A percentile compares a stretch with the other conserved stretches of the same genome.
Evolutionary conservation across 2,113 vertebrate species (phyloP).

Genomic region (Taxidea taxus): DNA sequence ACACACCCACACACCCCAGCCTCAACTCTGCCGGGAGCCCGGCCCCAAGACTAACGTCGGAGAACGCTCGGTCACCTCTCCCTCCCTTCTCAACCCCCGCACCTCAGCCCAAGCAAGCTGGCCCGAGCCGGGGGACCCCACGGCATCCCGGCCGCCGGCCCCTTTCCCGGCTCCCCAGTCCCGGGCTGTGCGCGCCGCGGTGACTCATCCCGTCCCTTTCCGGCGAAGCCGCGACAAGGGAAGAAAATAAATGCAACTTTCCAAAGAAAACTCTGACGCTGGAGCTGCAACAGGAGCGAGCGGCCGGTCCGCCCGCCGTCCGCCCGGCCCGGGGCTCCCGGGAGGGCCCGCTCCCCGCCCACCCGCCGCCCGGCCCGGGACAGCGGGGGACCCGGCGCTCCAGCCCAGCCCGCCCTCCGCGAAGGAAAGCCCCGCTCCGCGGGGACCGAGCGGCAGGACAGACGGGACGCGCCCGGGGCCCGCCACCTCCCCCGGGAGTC

Average conservation of each 20-base stretch:
- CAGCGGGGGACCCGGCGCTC: neutral
- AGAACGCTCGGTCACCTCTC: neutral
- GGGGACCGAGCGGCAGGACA: neutral
- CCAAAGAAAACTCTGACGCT: slow-evolving; percentile 70
- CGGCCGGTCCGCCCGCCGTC: neutral
- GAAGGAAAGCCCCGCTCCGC: neutral
- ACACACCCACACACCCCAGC: neutral
- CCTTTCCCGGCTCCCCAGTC: slow-evolving; percentile 24
- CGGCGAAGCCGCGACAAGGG: slow-evolving; percentile 60
- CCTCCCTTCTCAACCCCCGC: neutral
- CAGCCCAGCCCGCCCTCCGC: neutral
- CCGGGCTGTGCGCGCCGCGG: slow-evolving; percentile 19
- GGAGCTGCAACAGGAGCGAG: slow-evolving; percentile 4
- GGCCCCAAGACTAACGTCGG: neutral
- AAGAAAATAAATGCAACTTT: slow-evolving; percentile 77
- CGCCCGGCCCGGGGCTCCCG: neutral
- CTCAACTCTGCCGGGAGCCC: neutral
- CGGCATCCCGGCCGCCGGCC: neutral
- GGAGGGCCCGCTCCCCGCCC: neutral
- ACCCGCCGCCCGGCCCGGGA: neutral
- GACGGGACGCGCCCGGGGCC: neutral
- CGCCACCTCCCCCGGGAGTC: neutral
- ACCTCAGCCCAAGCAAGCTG: no score
- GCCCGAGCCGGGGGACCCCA: neutral
- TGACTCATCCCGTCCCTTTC: slow-evolving; percentile 78